Conservation (phyloP, 2,888 invertebrate species). For the Hypselothyrea guttata region DNA sequence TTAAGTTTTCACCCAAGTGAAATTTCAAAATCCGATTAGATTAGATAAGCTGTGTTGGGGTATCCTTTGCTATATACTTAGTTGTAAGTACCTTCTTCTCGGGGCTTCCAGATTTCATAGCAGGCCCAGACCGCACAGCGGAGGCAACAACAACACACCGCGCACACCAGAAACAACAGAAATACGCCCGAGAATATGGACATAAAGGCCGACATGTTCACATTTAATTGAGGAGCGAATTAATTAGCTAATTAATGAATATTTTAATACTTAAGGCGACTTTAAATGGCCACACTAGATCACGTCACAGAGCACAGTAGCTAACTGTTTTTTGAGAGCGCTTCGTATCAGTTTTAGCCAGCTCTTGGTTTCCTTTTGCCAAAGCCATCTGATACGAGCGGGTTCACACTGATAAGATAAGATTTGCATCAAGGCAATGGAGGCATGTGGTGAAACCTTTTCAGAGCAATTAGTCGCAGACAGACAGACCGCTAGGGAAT, state of each 20-base stretch:
- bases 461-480: slow-evolving; percentile 8
- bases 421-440: slow-evolving; percentile 45
- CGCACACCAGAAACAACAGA: slow-evolving; percentile 62
- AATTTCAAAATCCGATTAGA: slow-evolving; percentile 15
- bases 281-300: neutral
- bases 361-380: slow-evolving; percentile 1
- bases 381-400: slow-evolving; percentile 21
- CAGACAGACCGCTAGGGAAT: neutral
- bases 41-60: neutral
- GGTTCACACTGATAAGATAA: slow-evolving; percentile 43
- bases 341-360: slow-evolving; percentile 31
- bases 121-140: slow-evolving; percentile 65
- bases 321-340: slow-evolving; percentile 26
- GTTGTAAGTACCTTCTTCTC: slow-evolving; percentile 16
- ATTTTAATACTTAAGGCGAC: neutral
- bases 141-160: slow-evolving; percentile 64
- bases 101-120: slow-evolving; percentile 40
- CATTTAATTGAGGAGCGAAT: too few species aligned
- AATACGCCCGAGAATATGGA: slow-evolving; percentile 66
- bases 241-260: too few species aligned
- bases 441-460: slow-evolving; percentile 10
- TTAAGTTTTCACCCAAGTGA: too few species aligned
- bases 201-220: slow-evolving; percentile 53
- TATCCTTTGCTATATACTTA: slow-evolving; percentile 36
- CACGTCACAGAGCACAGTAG: slow-evolving; percentile 12